phyloP scores from a whole-genome alignment of 1,140 invertebrate genomes.

The Drosophila bocqueti region DNA sequence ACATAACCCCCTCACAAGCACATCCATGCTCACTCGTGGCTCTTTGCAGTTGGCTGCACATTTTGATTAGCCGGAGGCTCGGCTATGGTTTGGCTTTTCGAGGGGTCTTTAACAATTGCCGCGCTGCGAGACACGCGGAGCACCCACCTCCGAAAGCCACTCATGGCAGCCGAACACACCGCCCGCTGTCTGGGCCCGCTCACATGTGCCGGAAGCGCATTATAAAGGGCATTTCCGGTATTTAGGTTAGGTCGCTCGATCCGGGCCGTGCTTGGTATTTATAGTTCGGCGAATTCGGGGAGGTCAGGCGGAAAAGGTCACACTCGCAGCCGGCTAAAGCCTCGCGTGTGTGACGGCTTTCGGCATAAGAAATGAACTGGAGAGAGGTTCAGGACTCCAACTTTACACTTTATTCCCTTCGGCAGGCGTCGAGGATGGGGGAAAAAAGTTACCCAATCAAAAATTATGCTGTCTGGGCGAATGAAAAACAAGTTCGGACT shows the following conservation, averaged over 20 bases:
- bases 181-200: slow-evolving; percentile 53
- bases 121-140: slow-evolving; percentile 32
- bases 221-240: slow-evolving; percentile 82
- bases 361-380: slow-evolving; percentile 57
- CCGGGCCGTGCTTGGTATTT: slow-evolving; percentile 39
- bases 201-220: slow-evolving; percentile 78
- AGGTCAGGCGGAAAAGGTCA: slow-evolving; percentile 60
- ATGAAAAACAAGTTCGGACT: slow-evolving; percentile 51
- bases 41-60: slow-evolving; percentile 75
- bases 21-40: slow-evolving; percentile 3
- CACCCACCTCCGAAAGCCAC: not conserved
- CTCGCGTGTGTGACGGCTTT: slow-evolving; percentile 51
- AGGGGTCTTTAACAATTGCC: slow-evolving; percentile 64
- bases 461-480: slow-evolving; percentile 58
- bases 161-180: not conserved
- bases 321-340: slow-evolving; percentile 15
- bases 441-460: slow-evolving; percentile 63
- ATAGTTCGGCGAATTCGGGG: slow-evolving; percentile 57
- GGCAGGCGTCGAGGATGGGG: not conserved
- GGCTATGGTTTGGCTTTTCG: slow-evolving; percentile 40
- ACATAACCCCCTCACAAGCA: not conserved
- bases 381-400: slow-evolving; percentile 3
- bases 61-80: slow-evolving; percentile 70
- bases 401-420: slow-evolving; percentile 41
- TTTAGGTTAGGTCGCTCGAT: slow-evolving; percentile 54